Evolutionary conservation across 1,140 invertebrate genomes (phyloP).

Genomic region (Ceratitis capitata): DNA sequence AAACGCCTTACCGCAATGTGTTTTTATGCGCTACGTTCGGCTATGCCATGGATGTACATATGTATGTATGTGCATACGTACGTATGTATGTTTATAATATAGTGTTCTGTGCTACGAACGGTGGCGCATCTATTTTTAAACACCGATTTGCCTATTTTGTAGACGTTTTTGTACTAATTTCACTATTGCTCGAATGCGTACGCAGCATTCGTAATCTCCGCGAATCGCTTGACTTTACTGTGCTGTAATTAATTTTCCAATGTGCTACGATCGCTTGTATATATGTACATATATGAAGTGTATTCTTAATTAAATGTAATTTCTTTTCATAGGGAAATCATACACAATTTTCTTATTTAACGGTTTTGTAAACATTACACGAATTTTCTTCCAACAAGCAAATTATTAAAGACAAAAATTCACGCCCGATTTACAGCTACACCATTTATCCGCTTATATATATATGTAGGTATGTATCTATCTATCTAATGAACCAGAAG

Average conservation of each 20-base stretch:
- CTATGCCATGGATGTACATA: background rate
- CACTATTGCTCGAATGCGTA: background rate
- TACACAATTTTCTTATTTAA: background rate
- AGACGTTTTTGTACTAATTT: constrained; percentile 33
- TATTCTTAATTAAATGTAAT: background rate
- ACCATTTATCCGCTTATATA: background rate
- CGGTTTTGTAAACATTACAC: background rate
- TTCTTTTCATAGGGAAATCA: no score
- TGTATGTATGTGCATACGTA: background rate
- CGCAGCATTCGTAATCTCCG: constrained; percentile 5
- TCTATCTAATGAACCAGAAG: background rate
- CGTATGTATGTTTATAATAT: background rate
- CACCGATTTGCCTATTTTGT: constrained; percentile 36
- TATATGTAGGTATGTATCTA: no score
- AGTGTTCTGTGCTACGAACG: constrained; percentile 21
- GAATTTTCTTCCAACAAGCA: background rate
- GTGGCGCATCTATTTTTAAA: constrained; percentile 28
- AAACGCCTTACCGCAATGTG: no score
- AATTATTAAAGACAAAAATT: background rate
- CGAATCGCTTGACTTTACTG: background rate
- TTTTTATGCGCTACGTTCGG: background rate
- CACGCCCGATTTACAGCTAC: background rate
- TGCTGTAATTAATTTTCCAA: background rate
- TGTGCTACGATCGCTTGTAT: background rate
- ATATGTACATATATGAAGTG: background rate